A percentile compares a stretch with the other conserved stretches of the same genome.
These are phyloP conservation scores for Polyommatus icarus DNA, from an alignment of 2,888 invertebrate species.

Conservation along the genomic window DNA sequence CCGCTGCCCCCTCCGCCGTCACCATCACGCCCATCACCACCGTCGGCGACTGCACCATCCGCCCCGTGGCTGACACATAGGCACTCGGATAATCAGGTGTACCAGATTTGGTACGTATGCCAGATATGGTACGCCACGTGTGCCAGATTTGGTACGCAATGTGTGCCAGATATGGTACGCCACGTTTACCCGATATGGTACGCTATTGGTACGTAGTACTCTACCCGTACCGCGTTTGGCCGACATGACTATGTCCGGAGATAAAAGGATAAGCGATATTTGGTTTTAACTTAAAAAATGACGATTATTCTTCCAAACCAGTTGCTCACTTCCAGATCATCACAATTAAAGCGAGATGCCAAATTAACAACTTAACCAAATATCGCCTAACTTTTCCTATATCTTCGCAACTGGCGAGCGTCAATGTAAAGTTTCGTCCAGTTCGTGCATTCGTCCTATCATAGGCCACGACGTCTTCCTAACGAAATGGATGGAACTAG, in stretches of 20 bases:
- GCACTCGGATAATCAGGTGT: constrained; percentile 27
- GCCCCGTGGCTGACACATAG: constrained; percentile 72
- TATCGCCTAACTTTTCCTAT: background rate
- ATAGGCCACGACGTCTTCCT: constrained; percentile 38
- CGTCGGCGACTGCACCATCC: constrained; percentile 74
- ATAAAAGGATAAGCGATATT: background rate
- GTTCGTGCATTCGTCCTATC: constrained; percentile 36
- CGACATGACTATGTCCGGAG: background rate
- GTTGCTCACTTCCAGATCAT: background rate
- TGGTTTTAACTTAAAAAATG: background rate
- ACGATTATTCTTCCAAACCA: background rate
- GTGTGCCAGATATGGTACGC: background rate
- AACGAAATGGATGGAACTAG: constrained; percentile 41
- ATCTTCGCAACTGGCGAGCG: background rate
- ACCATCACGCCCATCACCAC: constrained; percentile 74
- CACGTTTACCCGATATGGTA: background rate
- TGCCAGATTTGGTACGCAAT: background rate
- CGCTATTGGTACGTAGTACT: background rate
- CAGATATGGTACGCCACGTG: background rate
- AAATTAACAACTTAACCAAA: background rate
- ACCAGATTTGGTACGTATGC: background rate
- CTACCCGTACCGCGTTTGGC: background rate
- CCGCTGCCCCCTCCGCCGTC: constrained; percentile 60
- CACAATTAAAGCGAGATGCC: background rate
- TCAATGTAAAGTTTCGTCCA: constrained; percentile 35